These are phyloP conservation scores for Bufo bufo DNA, from an alignment of 2,113 vertebrate species.

Conservation along the genomic window DNA sequence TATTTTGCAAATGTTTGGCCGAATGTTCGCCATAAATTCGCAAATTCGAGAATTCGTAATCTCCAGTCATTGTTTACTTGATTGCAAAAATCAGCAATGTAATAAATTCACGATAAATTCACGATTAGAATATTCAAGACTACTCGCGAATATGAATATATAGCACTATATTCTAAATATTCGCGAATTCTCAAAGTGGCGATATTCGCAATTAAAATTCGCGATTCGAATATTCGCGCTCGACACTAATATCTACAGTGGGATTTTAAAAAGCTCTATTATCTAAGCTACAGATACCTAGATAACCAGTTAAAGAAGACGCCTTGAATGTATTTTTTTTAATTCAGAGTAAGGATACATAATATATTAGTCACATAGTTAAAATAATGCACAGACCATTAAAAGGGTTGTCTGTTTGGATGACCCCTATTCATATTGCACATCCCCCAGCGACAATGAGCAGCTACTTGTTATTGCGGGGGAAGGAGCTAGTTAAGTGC, in stretches of 20 bases:
- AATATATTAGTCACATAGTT: not conserved
- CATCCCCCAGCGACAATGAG: not conserved
- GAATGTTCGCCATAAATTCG: no score
- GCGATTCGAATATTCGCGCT: no score
- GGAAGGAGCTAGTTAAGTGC: not conserved
- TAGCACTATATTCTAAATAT: no score
- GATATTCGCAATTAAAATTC: no score
- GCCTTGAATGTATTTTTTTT: not conserved
- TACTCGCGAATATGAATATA: no score
- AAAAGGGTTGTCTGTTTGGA: not conserved
- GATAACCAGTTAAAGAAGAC: not conserved
- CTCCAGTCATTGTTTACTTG: no score
- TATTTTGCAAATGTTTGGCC: no score
- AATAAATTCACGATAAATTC: no score
- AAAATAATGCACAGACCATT: not conserved
- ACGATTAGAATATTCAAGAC: no score
- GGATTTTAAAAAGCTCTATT: not conserved
- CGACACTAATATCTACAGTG: not conserved
- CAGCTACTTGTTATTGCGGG: not conserved
- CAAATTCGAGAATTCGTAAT: no score
- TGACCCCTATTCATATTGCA: not conserved
- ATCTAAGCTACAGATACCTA: not conserved
- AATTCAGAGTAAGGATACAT: not conserved
- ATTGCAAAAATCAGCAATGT: no score
- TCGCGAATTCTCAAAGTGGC: no score